Evolutionary conservation across 2,888 invertebrate genomes (phyloP).

Genomic region (Diarsia rubi): DNA sequence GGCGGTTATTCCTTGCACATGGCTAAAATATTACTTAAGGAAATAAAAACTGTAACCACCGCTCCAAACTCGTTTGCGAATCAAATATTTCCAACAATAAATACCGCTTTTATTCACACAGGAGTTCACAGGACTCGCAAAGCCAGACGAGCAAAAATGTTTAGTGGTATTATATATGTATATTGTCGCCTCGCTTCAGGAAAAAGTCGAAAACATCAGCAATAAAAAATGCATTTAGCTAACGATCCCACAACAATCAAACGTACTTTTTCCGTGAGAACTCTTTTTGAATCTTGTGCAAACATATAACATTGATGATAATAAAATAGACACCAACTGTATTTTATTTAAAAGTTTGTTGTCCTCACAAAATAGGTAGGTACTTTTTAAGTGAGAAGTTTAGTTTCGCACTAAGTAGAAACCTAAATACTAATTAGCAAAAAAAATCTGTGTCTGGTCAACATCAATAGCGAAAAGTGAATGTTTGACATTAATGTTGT

Average conservation of each 20-base stretch:
- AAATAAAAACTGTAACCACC: not conserved
- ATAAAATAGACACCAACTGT: not conserved
- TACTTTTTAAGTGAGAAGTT: not conserved
- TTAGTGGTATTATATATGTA: not conserved
- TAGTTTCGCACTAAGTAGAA: not conserved
- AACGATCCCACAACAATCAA: not conserved
- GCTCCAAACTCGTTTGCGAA: no score
- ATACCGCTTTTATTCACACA: no score
- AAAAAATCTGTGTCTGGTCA: not conserved
- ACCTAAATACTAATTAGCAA: constrained; percentile 15
- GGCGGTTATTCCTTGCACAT: not conserved
- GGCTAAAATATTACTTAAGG: not conserved
- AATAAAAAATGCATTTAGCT: not conserved
- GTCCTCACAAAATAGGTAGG: not conserved
- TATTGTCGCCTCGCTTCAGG: not conserved
- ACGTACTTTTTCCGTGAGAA: not conserved
- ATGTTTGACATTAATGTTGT: constrained; percentile 9
- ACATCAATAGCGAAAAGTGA: constrained; percentile 7
- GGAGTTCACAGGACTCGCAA: not conserved
- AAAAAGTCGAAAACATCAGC: not conserved
- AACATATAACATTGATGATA: not conserved
- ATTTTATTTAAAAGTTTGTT: constrained; percentile 12
- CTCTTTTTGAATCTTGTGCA: not conserved
- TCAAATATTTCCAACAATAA: not conserved
- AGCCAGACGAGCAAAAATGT: not conserved